phyloP scores from a whole-genome alignment of 1,140 invertebrate genomes.

The Caenorhabditis remanei region DNA sequence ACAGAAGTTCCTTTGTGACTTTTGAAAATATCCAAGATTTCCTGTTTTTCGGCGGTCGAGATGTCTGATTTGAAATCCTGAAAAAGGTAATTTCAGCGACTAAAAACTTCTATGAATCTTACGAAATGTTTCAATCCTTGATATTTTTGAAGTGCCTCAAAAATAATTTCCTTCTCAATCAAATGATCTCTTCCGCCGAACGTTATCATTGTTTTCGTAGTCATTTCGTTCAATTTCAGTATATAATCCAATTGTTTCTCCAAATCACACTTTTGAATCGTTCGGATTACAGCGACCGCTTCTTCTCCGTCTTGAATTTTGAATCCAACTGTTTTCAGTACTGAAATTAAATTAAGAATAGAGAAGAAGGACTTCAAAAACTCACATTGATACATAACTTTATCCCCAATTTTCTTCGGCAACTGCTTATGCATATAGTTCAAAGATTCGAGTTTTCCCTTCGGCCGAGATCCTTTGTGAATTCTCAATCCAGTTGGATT shows the following conservation, averaged over 20 bases:
- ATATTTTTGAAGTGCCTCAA: constrained; percentile 56
- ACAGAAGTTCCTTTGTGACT: constrained; percentile 46
- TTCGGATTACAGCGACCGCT: constrained; percentile 19
- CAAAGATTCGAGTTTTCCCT: constrained; percentile 9
- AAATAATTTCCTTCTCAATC: constrained; percentile 59
- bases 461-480: constrained; percentile 58
- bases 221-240: constrained; percentile 21
- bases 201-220: constrained; percentile 36
- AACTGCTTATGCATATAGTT: constrained; percentile 8
- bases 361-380: background rate
- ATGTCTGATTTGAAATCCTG: constrained; percentile 29
- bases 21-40: background rate
- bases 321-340: constrained; percentile 57
- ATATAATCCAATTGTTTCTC: constrained; percentile 53
- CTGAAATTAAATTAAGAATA: constrained; percentile 57
- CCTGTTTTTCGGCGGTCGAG: background rate
- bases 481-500: constrained; percentile 63
- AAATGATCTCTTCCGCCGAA: constrained; percentile 62
- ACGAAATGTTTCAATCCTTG: constrained; percentile 55
- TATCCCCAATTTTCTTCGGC: background rate
- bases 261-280: constrained; percentile 57
- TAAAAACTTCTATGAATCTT: background rate
- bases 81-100: background rate
- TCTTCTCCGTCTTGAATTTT: constrained; percentile 9
- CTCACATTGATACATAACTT: constrained; percentile 20